Base-by-base conservation (phyloP, 2,888 invertebrate genomes). In the Andrena bicolor region DNA sequence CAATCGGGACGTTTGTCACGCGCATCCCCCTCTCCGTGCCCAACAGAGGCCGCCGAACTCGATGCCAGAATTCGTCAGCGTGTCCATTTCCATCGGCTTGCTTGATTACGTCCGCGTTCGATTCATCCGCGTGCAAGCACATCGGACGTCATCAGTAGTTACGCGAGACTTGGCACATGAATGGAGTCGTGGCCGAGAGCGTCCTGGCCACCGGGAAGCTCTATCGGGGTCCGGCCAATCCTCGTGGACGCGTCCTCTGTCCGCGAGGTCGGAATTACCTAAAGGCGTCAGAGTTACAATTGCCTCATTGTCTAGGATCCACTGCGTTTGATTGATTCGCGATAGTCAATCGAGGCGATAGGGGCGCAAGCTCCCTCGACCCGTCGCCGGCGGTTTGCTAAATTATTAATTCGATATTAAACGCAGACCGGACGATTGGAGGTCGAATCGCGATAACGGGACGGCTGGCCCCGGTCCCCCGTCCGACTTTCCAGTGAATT, bases 111-210 rank as follows among this genome's bases (percentile, higher is more conserved):
- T 64, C 68, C 72, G 60, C 76, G 80, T 84, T 41, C 76, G 80
- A 84, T 82, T 82, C 82, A 82, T 84, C 73, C 82, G 61, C 68
- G 69, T 68, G 71, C 76, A 82, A 69, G 72, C 80, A 84, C 56
- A 56, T n/a, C 20, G 51, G 5, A 78, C 80, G 86, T 82, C 86
- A 84, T 76, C 78, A 76, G 77, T 80, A 77, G 88, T 88, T 84
- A 84, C 80, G 80, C 79, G 70, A 79, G 82, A 61, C 79, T 76
- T 88, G 78, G 74, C 78, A 69, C 80, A 58, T 82, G 88, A 86
- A 88, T 88, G 68, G 84, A 74, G 60, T 77, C 53, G 60, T 61
- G 28, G 61, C n/a, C 76, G 77, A 78, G 77, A 78, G 48, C 78
- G 82, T 86, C 74, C 74, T 71, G 75, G 32, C 16, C 80, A 82